Evolutionary conservation across 1,140 invertebrate genomes (phyloP), one percentile per base, ranked within the genome.

Genomic region (Pseudoatta argentina): DNA sequence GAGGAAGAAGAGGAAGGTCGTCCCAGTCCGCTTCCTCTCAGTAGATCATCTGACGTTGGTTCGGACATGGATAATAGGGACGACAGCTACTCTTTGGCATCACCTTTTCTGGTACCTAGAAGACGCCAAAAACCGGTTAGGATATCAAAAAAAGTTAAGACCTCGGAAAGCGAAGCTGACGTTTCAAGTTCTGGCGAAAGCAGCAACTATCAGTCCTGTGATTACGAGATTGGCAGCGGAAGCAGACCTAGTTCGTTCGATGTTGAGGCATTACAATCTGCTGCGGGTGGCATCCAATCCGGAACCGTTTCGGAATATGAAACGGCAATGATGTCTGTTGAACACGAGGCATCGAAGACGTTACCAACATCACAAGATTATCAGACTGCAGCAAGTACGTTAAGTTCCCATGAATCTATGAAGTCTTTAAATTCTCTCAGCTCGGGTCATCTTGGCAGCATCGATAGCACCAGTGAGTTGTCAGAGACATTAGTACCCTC

Each of bases 401-500:
- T 98, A 86, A 98, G 97, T 92, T 98, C 98, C 0, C 96, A 97
- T 89, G 98, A 98, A 92, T 98, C 98, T 72, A 98, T 98, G 97
- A 98, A 97, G 92, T 98, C 98, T 61, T 93, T 98, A 48, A 98
- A 98, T 93, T 98, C 98, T 1, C 97, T 98, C 94, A 98, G 97
- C 89, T 98, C 98, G 1, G 98, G 98, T 63, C 97, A 98, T 94
- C 95, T 98, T 71, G 98, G 97, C 8, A 98, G 98, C 93, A 96
- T 98, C 88, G 98, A 98, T 95, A 95, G 96, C 61, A 97, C 98
- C 8, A 98, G 98, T 64, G 98, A 99, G 94, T 96, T 98, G 30
- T 98, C 98, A 1, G 98, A 99, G 95, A 99, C 98, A 7, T 93
- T 99, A 53, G 97, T 99, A 16, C 97, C 98, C 8, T 98, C 98